phyloP scores from a whole-genome alignment of 2,888 invertebrate species.

The Pristionchus maxplancki region DNA sequence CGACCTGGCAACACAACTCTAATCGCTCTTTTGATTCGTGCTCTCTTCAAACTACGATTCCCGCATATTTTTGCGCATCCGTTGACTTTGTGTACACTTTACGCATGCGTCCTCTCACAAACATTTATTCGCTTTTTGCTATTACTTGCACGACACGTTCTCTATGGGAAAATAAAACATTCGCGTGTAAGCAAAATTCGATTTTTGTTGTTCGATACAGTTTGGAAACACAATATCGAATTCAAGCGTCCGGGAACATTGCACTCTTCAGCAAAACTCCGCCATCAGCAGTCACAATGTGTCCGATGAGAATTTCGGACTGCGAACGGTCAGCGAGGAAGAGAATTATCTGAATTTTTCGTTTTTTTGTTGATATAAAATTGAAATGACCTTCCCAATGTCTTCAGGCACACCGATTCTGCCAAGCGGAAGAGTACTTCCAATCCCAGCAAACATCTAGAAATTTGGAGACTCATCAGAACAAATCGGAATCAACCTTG shows the following conservation, averaged over 20 bases:
- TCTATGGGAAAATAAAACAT: too few species aligned
- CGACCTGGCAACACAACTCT: too few species aligned
- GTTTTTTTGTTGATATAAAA: too few species aligned
- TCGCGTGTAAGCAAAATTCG: neutral
- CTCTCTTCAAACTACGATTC: too few species aligned
- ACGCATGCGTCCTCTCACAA: too few species aligned
- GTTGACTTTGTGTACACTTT: too few species aligned
- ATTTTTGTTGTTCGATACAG: neutral
- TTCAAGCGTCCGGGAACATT: neutral
- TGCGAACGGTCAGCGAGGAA: constrained; percentile 4
- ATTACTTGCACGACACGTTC: too few species aligned
- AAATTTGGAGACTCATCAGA: neutral
- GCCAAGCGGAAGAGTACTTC: neutral
- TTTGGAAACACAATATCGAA: neutral
- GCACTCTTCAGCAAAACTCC: neutral
- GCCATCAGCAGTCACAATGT: neutral
- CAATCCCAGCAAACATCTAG: neutral
- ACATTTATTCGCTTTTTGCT: too few species aligned
- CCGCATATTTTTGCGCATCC: too few species aligned
- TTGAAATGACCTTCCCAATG: neutral
- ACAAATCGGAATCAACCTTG: neutral
- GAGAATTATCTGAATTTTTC: neutral
- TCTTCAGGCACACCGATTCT: neutral
- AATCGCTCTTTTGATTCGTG: too few species aligned
- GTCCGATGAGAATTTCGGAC: neutral